Evolutionary conservation across 2,888 invertebrate genomes (phyloP).

Genomic region (Pseudococcus viburni): DNA sequence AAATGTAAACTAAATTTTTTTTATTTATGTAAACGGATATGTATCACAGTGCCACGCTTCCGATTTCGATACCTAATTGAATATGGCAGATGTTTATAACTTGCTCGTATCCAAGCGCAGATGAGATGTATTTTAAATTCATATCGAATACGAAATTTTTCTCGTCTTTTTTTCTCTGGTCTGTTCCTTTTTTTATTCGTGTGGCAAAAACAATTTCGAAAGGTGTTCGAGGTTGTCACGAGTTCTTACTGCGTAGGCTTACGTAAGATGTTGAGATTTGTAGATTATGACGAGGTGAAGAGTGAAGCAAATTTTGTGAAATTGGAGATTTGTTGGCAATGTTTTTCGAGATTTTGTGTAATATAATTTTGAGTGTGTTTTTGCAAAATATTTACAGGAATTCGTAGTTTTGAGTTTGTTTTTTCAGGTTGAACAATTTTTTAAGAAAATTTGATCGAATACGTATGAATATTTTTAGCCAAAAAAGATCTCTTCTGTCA

Average conservation of each 20-base stretch:
- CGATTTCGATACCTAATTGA: conserved; percentile 58
- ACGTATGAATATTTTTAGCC: no score
- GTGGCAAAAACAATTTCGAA: not conserved
- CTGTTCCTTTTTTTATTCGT: not conserved
- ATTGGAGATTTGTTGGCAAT: not conserved
- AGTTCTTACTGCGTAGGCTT: not conserved
- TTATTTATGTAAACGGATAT: conserved; percentile 55
- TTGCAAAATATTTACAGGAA: not conserved
- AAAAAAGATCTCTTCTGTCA: no score
- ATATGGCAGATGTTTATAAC: conserved; percentile 53
- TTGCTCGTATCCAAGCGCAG: conserved; percentile 1
- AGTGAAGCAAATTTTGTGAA: not conserved
- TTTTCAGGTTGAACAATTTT: no score
- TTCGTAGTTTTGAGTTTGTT: no score
- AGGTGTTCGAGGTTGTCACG: not conserved
- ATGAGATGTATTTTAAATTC: conserved; percentile 24
- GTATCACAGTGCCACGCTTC: conserved; percentile 29
- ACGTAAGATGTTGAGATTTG: not conserved
- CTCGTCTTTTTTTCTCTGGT: not conserved
- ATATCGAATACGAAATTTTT: conserved; percentile 38
- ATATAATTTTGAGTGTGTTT: not conserved
- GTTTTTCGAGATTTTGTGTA: not conserved
- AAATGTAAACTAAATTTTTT: conserved; percentile 57
- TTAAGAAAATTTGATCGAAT: no score
- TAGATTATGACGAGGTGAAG: not conserved